Base-by-base conservation (phyloP, 2,888 invertebrate species). In the Bhutanitis thaidina region DNA sequence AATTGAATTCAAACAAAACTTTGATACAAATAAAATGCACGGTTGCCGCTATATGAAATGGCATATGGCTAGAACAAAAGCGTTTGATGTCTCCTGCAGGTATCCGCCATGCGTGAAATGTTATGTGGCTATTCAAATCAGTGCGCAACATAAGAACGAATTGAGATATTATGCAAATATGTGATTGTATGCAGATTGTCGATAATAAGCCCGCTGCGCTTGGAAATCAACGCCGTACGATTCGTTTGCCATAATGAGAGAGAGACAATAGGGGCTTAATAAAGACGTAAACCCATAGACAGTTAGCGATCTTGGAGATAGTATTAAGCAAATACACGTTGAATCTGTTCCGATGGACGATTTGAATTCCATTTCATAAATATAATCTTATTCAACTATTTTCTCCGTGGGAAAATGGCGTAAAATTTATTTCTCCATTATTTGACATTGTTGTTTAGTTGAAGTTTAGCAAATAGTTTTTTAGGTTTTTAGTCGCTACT, bases 131-230 rank as follows among this genome's bases (percentile, higher is more conserved):
- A 73, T 76, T 74, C 69, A 75, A 79, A 81, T 77, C 77, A 72
- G 71, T 65, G 63, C 69, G 62, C 69, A 62, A 61, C 66, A 71
- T 63, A 74, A 78, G 78, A 83, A 79, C 74, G 79, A 80, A 89
- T 89, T 88, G 88, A 89, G 88, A 81, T 88, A 89, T 89, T 87
- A 89, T 89, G 88, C 77, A 78, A 89, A 89, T 88, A 62, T 66
- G 56, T 80, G 80, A 89, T 89, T 89, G 88, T 89, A 88, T 89
- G 88, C 80, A 89, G 83, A 89, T 88, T 69, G 68, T 64, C 73
- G 73, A 81, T 88, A 86, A 86, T 87, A 83, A 80, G 78, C 62
- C 53, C 59, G 60, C 57, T 72, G 74, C 70, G 71, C 67, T 72
- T 65, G 62, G 71, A 72, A 77, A 82, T 79, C 77, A 71, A 66